A percentile compares a stretch with the other conserved stretches of the same genome.
Conservation (phyloP, 2,113 vertebrate genomes). For the Eira barbara region DNA sequence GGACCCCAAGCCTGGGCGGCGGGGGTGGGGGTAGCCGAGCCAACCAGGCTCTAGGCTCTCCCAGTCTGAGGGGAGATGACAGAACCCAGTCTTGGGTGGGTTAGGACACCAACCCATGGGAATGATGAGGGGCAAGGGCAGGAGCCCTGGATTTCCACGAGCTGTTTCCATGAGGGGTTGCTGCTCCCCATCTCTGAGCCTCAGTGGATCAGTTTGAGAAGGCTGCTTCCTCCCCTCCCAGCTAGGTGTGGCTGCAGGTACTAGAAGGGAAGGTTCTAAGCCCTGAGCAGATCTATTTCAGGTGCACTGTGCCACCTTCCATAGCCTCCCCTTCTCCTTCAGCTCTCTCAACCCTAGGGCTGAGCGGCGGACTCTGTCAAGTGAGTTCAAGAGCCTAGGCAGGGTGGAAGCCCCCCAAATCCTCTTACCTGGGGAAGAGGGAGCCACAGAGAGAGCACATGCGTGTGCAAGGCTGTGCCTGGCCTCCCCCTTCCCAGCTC, state of each 20-base stretch:
- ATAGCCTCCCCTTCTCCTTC: not conserved
- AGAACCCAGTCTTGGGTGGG: not conserved
- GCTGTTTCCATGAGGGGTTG: not conserved
- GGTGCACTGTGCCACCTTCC: not conserved
- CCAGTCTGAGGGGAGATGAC: not conserved
- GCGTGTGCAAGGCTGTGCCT: not conserved
- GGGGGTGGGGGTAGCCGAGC: not conserved
- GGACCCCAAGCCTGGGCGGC: not conserved
- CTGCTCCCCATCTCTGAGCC: not conserved
- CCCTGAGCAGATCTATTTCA: not conserved
- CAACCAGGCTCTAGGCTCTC: not conserved
- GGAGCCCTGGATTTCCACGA: not conserved
- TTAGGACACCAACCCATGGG: not conserved
- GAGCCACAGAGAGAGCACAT: not conserved
- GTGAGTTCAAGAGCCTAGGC: not conserved
- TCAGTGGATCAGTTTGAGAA: not conserved
- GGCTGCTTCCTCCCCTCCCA: not conserved
- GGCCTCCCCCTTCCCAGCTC: not conserved
- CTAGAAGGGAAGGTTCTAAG: not conserved
- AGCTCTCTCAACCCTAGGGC: not conserved
- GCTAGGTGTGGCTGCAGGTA: not conserved
- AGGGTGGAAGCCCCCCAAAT: not conserved
- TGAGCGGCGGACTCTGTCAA: not conserved
- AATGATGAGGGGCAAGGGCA: not conserved
- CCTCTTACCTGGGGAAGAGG: not conserved